These are phyloP conservation scores for Rhopalosiphum nymphaeae DNA, from an alignment of 2,888 invertebrate genomes.

Conservation along the genomic window DNA sequence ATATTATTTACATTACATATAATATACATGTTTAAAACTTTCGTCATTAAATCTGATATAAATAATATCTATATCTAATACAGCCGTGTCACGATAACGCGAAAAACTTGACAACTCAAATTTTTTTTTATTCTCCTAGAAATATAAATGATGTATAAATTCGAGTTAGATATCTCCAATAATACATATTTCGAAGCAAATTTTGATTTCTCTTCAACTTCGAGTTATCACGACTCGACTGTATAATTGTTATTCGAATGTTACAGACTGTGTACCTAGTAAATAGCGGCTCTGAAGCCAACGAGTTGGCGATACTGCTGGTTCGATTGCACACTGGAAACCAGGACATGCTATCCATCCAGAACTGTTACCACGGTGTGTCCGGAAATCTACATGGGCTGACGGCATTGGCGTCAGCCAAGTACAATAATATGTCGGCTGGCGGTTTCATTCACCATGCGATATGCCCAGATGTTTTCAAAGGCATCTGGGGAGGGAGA, in stretches of 20 bases:
- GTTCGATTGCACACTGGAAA: conserved; percentile 87
- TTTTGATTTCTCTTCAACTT: no score
- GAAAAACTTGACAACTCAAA: no score
- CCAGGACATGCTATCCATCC: conserved; percentile 86
- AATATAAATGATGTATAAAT: no score
- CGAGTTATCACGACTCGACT: no score
- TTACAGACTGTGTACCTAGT: conserved; percentile 88
- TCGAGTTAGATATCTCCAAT: no score
- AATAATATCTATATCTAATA: neutral
- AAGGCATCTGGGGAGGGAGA: conserved; percentile 91
- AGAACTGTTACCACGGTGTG: conserved; percentile 94
- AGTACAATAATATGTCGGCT: conserved; percentile 80
- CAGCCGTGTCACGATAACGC: no score
- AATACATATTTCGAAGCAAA: no score
- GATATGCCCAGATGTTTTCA: conserved; percentile 92
- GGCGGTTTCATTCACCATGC: conserved; percentile 84
- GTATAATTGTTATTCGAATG: neutral
- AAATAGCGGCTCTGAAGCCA: conserved; percentile 98
- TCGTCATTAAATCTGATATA: neutral
- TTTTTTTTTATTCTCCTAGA: no score
- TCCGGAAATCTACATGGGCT: conserved; percentile 84
- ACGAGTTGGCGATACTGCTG: conserved; percentile 91
- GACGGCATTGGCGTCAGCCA: conserved; percentile 85
- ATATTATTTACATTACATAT: neutral
- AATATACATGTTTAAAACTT: neutral